Evolutionary conservation across 2,888 invertebrate species (phyloP), one percentile per base, ranked within the genome.

Genomic region (Caenorhabditis wallacei): DNA sequence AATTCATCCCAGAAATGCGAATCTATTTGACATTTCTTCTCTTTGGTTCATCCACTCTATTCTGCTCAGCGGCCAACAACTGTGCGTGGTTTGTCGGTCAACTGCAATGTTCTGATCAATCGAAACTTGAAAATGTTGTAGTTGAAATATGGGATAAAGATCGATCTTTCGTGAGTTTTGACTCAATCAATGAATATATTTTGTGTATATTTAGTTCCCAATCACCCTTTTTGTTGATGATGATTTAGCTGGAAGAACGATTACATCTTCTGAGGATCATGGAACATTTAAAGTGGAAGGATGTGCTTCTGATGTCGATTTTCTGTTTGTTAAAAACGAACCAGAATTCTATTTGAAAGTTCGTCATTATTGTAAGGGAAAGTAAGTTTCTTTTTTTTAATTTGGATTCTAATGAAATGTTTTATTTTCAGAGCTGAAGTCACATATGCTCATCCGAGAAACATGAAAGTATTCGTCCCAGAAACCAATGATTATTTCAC

Each of bases 31-130:
- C 26, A 4, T n/a, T 74, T 43, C 20, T 74, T 26, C 40, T 74
- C 26, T 26, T 57, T 10, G 40, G 71, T 46, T 63, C 61, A 13
- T 63, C 18, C 8, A 22, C 37, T n/a, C 48, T 56, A n/a, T 54
- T 64, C 16, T 61, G 72, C 63, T 68, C 71, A 11, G 85, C 84
- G 11, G 85, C 84, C 61, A 89, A 88, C 13, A 88, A 89, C 70
- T 90, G 90, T 76, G 84, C 89, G 8, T 90, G 90, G 90, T 89
- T 88, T 18, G 86, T 88, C 16, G 90, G 90, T 5, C 74, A 80
- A 48, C 61, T 87, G n/a, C 40, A 76, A 26, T 90, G 89, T 78
- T 84, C 81, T 24, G 86, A 89, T 68, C 85, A 85, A 57, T 53
- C 84, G 18, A 78, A 76, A 37, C 75, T 89, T 8, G 72, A 46